A percentile compares a stretch with the other conserved stretches of the same genome.
phyloP scores from a whole-genome alignment of 2,113 vertebrate species.

The Dipodomys stephensi region DNA sequence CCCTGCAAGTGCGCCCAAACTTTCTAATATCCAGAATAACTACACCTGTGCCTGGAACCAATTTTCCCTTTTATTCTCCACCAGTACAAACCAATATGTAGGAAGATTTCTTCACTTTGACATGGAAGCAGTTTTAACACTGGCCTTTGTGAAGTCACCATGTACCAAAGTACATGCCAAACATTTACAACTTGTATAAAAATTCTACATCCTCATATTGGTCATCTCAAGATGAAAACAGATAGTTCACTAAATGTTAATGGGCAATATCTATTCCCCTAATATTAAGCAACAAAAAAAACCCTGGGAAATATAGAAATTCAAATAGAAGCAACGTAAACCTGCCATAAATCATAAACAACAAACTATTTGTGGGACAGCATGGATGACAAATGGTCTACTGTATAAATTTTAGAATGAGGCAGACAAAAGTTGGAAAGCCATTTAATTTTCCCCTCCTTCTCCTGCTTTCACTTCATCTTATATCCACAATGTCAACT shows the following conservation, averaged over 20 bases:
- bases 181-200: constrained; percentile 91
- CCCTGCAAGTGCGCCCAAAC: constrained; percentile 76
- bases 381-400: too few relatives aligned
- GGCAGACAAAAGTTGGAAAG: too few relatives aligned
- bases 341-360: constrained; percentile 78
- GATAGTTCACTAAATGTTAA: too few relatives aligned
- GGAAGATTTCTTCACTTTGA: constrained; percentile 87
- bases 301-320: constrained; percentile 94
- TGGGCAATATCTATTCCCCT: too few relatives aligned
- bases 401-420: too few relatives aligned
- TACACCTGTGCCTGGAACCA: constrained; percentile 87
- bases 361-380: too few relatives aligned
- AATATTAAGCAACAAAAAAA: constrained; percentile 92
- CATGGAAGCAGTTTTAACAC: constrained; percentile 89
- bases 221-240: constrained; percentile 87
- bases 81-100: constrained; percentile 86
- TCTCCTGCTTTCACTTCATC: constrained; percentile 79
- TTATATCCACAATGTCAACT: constrained; percentile 96
- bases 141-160: constrained; percentile 89
- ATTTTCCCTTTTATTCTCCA: constrained; percentile 86
- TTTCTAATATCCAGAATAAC: constrained; percentile 81
- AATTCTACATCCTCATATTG: constrained; percentile 91
- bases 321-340: constrained; percentile 94
- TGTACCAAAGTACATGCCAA: constrained; percentile 91
- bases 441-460: too few relatives aligned